Percentiles rank a stretch among this genome's conserved stretches.
Conservation (phyloP, 2,113 vertebrate species). For the Rhizomys pruinosus region DNA sequence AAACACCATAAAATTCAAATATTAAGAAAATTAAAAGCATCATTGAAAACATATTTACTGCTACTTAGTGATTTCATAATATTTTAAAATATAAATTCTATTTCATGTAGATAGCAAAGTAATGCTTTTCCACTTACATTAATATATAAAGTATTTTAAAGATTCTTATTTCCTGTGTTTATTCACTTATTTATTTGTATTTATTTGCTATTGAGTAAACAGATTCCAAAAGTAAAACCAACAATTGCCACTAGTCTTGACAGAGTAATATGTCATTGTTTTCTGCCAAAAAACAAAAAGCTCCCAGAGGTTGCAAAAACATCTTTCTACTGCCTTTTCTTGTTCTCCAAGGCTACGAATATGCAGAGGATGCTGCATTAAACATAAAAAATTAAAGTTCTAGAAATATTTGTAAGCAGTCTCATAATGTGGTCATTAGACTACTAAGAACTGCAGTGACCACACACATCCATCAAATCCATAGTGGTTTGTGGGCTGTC, state of each 20-base stretch:
- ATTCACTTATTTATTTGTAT: neutral
- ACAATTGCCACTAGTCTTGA: conserved; percentile 38
- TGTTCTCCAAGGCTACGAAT: conserved; percentile 5
- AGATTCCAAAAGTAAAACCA: conserved; percentile 56
- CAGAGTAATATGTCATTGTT: conserved; percentile 21
- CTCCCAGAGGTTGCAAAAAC: conserved; percentile 49
- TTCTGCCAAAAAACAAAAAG: neutral
- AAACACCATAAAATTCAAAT: conserved; percentile 47
- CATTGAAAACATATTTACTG: conserved; percentile 12
- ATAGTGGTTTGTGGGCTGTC: conserved; percentile 29
- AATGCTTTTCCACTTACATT: conserved; percentile 44
- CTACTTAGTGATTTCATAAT: conserved; percentile 44
- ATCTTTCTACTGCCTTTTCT: conserved; percentile 41
- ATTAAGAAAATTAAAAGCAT: conserved; percentile 46
- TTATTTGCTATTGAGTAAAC: conserved; percentile 6
- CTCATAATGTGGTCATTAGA: conserved; percentile 49
- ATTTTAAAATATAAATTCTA: conserved; percentile 50
- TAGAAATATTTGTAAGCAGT: conserved; percentile 62
- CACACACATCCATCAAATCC: conserved; percentile 64
- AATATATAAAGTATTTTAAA: neutral
- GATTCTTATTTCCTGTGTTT: neutral
- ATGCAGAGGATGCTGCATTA: conserved; percentile 40
- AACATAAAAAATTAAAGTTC: conserved; percentile 48
- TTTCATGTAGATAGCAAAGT: conserved; percentile 12
- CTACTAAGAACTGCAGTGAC: conserved; percentile 59